Evolutionary conservation across 92 coral and sea anemone species (phyloP), one percentile per base, ranked within the genome.

Genomic region (Epizoanthus rinbou): DNA sequence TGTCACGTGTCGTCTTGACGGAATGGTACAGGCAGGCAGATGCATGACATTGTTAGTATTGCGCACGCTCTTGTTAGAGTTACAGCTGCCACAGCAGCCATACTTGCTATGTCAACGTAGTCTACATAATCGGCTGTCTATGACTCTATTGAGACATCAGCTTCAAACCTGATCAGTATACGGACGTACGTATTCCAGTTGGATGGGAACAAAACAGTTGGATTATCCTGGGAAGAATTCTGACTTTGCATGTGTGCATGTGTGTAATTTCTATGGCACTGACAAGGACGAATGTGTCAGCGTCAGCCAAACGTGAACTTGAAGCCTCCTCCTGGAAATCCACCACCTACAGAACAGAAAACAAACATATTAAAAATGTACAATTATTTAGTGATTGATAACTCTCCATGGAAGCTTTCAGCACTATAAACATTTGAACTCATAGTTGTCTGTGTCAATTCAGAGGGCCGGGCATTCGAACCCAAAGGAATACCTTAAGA

Each of bases 261-360:
- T 35, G 69, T 5, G n/a, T 28, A 64, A 25, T 23, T 64, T 64
- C 17, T 24, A 17, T 64, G 28, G 16, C 41, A 64, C 8, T 33
- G 50, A 28, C 6, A 67, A 13, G 50, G 14, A 67, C 50, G 33
- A 67, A 33, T 28, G 8, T 10, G 2, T 6, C 14, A 50, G 69
- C 37, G 69, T 85, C 86, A 91, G 47, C 94, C 94, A 86, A 85
- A 91, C 15, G 94, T 88, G 78, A 82, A 91, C 59, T 88, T 85
- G 72, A 81, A 79, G 21, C 94, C 94, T 28, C 94, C 94, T 41
- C 89, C 90, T 8, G 90, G 93, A 84, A 82, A 83, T 43, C 90
- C 85, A 14, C 91, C 92, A 74, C 88, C 92, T 88, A 22, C 19
- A 76, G 58, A 47, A 52, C 19, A 57, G 43, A 72, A 35, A 66